Evolutionary conservation across 2,797 vertebrate genomes (phyloP).

Genomic region (Cichlasoma orientale): DNA sequence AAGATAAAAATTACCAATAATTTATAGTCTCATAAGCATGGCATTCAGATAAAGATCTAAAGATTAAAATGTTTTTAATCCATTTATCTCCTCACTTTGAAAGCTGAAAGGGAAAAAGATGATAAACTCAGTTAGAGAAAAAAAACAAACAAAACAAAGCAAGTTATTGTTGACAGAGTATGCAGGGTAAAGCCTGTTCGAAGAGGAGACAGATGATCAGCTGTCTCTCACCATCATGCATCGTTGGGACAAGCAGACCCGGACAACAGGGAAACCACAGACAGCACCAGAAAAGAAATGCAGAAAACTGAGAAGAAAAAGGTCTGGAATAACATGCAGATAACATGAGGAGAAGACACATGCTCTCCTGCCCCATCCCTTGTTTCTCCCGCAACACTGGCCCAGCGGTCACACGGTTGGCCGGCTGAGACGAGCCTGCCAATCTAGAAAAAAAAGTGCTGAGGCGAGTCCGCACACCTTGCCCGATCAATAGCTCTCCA

Average conservation of each 20-base stretch:
- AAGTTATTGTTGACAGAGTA: conserved; percentile 37
- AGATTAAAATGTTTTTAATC: conserved; percentile 14
- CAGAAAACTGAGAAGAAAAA: conserved; percentile 35
- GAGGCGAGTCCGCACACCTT: conserved; percentile 34
- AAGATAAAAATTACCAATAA: neutral
- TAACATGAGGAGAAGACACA: conserved; percentile 61
- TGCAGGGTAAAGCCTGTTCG: conserved; percentile 49
- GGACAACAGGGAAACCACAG: conserved; percentile 50
- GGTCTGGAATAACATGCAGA: conserved; percentile 73
- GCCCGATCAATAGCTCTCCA: conserved; percentile 35
- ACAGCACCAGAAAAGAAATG: conserved; percentile 50
- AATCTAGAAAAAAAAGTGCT: conserved; percentile 35
- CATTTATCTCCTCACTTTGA: conserved; percentile 28
- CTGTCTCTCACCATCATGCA: conserved; percentile 69
- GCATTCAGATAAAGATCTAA: conserved; percentile 1
- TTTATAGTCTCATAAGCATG: neutral
- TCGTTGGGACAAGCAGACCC: conserved; percentile 59
- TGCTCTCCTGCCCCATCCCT: conserved; percentile 66
- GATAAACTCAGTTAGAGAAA: conserved; percentile 40
- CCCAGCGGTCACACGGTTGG: conserved; percentile 19
- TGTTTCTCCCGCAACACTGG: conserved; percentile 19
- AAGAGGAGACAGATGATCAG: conserved; percentile 47
- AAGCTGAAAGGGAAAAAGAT: conserved; percentile 66
- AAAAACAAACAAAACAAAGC: neutral
- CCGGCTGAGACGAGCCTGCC: conserved; percentile 14